phyloP scores from a whole-genome alignment of 1,140 invertebrate species.

The Pogonomyrmex californicus region DNA sequence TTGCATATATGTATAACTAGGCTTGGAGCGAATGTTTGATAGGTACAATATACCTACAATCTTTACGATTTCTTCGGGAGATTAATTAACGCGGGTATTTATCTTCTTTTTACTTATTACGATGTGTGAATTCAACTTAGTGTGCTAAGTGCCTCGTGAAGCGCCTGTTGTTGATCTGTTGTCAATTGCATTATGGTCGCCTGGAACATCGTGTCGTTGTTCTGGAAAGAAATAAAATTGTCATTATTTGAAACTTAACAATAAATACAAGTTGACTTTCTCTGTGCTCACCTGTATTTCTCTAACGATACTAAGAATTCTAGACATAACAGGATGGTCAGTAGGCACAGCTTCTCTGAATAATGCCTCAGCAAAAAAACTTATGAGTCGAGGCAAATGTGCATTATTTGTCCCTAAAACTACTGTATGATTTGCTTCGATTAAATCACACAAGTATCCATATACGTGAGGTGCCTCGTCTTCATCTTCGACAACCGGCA shows the following conservation, averaged over 20 bases:
- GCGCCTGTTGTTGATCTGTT: constrained; percentile 93
- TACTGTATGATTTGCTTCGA: constrained; percentile 95
- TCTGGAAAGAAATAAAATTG: constrained; percentile 86
- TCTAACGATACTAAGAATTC: constrained; percentile 92
- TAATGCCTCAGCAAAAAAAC: constrained; percentile 96
- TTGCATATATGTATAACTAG: constrained; percentile 71
- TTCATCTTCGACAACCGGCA: constrained; percentile 97
- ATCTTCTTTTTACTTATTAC: constrained; percentile 68
- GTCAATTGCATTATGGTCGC: constrained; percentile 92
- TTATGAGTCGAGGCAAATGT: constrained; percentile 96
- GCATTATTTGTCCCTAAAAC: constrained; percentile 94
- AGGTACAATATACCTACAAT: constrained; percentile 81
- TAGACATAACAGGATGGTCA: constrained; percentile 89
- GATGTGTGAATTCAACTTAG: constrained; percentile 77
- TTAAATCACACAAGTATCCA: constrained; percentile 97
- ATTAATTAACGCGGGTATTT: constrained; percentile 75
- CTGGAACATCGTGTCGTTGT: constrained; percentile 94
- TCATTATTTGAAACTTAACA: not conserved
- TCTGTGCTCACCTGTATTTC: constrained; percentile 90
- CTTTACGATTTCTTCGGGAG: constrained; percentile 76
- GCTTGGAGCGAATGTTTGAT: constrained; percentile 76
- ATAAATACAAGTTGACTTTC: not conserved
- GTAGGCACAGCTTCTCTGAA: constrained; percentile 92
- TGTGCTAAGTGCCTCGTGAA: constrained; percentile 90
- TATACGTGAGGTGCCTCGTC: constrained; percentile 98